Evolutionary conservation across 2,797 vertebrate species (phyloP), one percentile per base, ranked within the genome.

Genomic region (Brachyrhaphis roseni): DNA sequence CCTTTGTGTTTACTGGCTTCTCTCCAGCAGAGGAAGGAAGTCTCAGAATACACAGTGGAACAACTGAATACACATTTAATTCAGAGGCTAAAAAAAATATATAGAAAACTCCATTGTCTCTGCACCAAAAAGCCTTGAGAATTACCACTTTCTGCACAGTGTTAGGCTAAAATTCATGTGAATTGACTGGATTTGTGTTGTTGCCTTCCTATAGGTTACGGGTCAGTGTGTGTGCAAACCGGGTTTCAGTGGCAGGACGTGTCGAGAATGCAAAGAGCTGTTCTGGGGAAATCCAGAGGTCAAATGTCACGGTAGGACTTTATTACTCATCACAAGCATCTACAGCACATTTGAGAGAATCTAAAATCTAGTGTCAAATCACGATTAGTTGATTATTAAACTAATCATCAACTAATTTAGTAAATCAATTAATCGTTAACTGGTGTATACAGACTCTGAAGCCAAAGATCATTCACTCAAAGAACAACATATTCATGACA

Each of bases 191-290:
- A 18, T 66, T 5, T 2, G 4, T 77, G 55, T 34, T 55, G 59
- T 12, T 74, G 26, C 16, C 62, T 45, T 51, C 46, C 34, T 79
- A 8, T 6, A 99, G 98, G 95, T 97, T 88, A 96, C 97, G 0
- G 98, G 98, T 46, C 97, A 97, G 91, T 99, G 98, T 89, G 93
- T 94, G n/a, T 99, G 98, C 88, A 97, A 96, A 94, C 95, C 97
- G 0, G 98, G 98, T 8, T 99, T 99, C 0, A 97, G 98, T 81
- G 98, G 98, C 34, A 96, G 93, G 76, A 98, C 97, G 0, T 99
- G 98, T 93, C 95, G 90, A 5, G 97, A 99, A 89, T 99, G 98
- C 93, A 96, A 96, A 88, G 97, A 97, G 83, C 95, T 97, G 64
- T 99, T 97, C 94, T 99, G 98, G 98, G 98, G 98, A 0, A 91